Conservation (phyloP, 2,797 vertebrate species). For the Tarsius wallacei region DNA sequence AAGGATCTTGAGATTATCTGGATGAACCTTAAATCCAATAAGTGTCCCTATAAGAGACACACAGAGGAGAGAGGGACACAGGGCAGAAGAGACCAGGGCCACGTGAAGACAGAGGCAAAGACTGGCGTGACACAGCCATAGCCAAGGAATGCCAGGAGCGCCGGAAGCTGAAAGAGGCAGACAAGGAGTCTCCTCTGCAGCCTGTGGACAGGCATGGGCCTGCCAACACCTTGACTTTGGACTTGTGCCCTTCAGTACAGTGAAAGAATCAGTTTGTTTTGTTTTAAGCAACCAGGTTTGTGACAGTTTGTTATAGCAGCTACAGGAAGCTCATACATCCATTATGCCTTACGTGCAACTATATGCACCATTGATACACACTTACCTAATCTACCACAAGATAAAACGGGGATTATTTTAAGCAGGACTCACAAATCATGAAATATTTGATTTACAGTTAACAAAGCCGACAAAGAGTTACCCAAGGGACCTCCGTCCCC, state of each 20-base stretch:
- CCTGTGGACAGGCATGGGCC: background rate
- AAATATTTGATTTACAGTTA: slow-evolving; percentile 5
- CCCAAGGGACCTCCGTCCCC: background rate
- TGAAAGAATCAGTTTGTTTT: background rate
- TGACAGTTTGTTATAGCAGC: background rate
- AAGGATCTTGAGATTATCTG: background rate
- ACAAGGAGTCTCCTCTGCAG: background rate
- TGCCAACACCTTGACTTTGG: background rate
- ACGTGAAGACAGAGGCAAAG: background rate
- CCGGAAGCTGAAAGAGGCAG: background rate
- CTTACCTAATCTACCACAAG: background rate
- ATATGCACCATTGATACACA: background rate
- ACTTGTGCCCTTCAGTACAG: background rate
- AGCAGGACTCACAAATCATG: background rate
- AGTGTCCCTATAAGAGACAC: background rate
- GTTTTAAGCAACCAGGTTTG: background rate
- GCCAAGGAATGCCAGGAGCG: background rate
- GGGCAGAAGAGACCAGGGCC: background rate
- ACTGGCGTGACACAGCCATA: background rate
- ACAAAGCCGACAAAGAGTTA: slow-evolving; percentile 18
- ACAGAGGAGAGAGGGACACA: background rate
- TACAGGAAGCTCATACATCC: background rate
- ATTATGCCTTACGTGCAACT: background rate
- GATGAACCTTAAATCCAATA: background rate
- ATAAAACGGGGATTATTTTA: background rate